phyloP scores from a whole-genome alignment of 2,113 vertebrate genomes.

The Trogon melanurus region DNA sequence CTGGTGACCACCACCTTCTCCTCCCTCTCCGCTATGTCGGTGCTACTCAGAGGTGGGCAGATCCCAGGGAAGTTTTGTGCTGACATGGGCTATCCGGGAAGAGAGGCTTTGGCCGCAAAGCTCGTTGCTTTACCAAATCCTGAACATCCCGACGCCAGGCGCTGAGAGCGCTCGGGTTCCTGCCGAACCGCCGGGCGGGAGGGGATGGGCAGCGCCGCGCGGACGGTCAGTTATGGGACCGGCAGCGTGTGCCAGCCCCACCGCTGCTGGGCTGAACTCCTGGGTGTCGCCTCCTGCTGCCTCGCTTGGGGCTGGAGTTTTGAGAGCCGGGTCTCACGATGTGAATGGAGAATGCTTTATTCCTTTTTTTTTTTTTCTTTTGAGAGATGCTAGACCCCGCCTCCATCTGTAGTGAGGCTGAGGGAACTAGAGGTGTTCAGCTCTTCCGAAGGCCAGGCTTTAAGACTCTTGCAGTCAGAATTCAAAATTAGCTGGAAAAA shows the following conservation, averaged over 20 bases:
- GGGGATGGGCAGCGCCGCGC: neutral
- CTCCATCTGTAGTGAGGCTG: neutral
- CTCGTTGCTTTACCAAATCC: neutral
- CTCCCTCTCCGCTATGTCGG: neutral
- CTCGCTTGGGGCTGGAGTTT: neutral
- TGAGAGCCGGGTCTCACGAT: neutral
- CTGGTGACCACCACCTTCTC: conserved; percentile 4
- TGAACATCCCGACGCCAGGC: neutral
- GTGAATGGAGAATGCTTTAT: neutral
- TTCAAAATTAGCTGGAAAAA: neutral
- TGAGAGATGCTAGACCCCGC: neutral
- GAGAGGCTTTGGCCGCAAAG: neutral
- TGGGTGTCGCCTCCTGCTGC: neutral
- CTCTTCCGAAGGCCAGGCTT: neutral
- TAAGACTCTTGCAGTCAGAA: neutral
- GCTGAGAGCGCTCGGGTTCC: neutral
- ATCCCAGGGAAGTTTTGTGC: neutral
- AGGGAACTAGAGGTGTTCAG: neutral
- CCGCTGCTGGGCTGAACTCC: neutral
- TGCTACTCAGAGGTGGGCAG: neutral
- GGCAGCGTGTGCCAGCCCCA: neutral
- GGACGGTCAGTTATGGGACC: rapidly evolving
- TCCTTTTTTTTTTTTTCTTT: neutral
- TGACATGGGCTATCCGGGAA: neutral
- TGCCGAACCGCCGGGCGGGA: neutral